phyloP scores from a whole-genome alignment of 2,113 vertebrate species.

The Chloebia gouldiae region DNA sequence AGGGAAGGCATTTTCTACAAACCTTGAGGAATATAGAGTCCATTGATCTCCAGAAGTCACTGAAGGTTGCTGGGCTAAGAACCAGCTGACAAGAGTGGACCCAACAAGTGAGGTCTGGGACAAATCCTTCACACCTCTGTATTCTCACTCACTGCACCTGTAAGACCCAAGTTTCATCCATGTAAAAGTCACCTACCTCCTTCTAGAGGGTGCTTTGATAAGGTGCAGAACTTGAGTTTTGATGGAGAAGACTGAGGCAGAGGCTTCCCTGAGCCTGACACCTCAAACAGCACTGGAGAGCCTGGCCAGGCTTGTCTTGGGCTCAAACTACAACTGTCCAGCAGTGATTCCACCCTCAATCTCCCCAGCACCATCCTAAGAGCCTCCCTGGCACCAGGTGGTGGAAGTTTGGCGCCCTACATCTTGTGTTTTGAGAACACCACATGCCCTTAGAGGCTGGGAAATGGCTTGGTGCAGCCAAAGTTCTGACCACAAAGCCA shows the following conservation, averaged over 20 bases:
- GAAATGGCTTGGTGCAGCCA: neutral
- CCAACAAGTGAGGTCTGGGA: fast-evolving
- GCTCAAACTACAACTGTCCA: neutral
- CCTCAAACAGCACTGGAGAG: neutral
- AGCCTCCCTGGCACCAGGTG: neutral
- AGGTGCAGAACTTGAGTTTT: neutral
- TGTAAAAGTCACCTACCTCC: neutral
- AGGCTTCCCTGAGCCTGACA: neutral
- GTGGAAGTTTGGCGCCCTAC: neutral
- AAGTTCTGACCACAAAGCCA: neutral
- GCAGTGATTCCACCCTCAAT: neutral
- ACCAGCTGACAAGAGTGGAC: neutral
- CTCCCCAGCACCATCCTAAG: neutral
- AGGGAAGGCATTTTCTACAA: neutral
- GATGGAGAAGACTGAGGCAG: neutral
- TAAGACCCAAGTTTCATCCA: neutral
- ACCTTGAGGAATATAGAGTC: neutral
- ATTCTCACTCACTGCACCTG: fast-evolving
- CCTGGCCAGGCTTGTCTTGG: neutral
- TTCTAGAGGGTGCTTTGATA: neutral
- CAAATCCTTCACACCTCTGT: neutral
- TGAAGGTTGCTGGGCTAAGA: neutral
- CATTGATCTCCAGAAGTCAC: neutral
- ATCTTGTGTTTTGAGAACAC: neutral
- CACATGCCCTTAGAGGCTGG: fast-evolving